A percentile compares a stretch with the other conserved stretches of the same genome.
phyloP scores from a whole-genome alignment of 2,113 vertebrate species.

The Mohoua ochrocephala region DNA sequence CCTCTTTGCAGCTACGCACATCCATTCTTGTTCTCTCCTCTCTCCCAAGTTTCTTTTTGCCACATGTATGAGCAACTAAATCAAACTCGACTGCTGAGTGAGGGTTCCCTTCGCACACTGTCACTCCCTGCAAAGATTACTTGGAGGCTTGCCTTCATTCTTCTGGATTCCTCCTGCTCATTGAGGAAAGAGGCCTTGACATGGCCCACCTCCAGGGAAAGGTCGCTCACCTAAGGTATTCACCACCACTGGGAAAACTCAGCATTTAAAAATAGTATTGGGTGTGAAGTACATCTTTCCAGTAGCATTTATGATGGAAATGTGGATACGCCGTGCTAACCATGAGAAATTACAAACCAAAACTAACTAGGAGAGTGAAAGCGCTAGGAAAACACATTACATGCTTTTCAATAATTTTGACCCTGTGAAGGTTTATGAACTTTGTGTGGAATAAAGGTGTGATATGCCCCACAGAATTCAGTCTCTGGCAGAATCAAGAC shows the following conservation, averaged over 20 bases:
- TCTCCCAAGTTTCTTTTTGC: neutral
- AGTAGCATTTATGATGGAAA: neutral
- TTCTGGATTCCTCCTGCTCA: neutral
- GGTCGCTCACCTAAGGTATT: neutral
- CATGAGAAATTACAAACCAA: neutral
- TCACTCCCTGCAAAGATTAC: neutral
- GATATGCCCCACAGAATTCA: neutral
- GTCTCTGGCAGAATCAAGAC: neutral
- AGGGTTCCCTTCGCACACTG: neutral
- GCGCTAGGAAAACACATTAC: neutral
- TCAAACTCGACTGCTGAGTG: neutral
- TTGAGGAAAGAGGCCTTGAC: neutral
- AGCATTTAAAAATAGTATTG: neutral
- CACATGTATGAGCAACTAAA: neutral
- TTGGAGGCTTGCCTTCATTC: neutral
- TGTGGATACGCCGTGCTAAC: fast-evolving
- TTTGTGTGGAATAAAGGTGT: neutral
- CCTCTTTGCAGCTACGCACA: neutral
- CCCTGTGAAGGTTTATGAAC: neutral
- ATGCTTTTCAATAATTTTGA: neutral
- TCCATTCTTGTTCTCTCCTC: neutral
- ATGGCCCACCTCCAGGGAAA: neutral
- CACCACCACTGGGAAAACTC: neutral
- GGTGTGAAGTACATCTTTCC: neutral
- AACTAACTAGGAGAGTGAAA: neutral